A percentile compares a stretch with the other conserved stretches of the same genome.
Conservation (phyloP, 2,113 vertebrate genomes). For the Pao palembangensis region DNA sequence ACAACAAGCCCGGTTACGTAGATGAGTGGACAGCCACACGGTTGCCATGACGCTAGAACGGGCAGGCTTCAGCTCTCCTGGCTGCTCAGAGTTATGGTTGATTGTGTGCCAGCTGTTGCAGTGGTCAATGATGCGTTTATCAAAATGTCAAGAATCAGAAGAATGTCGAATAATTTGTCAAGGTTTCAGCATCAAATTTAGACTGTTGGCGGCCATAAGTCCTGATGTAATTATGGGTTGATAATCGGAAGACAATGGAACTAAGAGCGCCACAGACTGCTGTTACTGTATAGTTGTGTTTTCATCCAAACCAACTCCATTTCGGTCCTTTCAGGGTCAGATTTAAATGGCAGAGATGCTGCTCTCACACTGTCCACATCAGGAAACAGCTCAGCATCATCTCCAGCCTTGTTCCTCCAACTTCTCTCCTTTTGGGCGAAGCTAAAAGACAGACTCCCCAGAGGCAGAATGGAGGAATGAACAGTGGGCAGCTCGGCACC, state of each 20-base stretch:
- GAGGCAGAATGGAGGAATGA: slow-evolving; percentile 30
- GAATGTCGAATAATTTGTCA: too few species aligned
- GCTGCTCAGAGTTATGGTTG: slow-evolving; percentile 23
- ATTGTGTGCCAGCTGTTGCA: slow-evolving; percentile 2
- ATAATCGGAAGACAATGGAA: not conserved
- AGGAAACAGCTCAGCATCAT: slow-evolving; percentile 16
- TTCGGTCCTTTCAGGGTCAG: not conserved
- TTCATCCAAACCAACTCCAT: not conserved
- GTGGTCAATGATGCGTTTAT: not conserved
- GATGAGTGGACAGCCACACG: slow-evolving; percentile 36
- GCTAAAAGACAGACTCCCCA: slow-evolving; percentile 17
- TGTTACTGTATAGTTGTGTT: not conserved
- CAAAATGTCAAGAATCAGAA: too few species aligned
- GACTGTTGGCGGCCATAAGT: too few species aligned
- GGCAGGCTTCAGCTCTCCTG: slow-evolving; percentile 27
- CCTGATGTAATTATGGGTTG: not conserved
- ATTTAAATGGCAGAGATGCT: not conserved
- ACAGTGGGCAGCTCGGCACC: slow-evolving; percentile 11
- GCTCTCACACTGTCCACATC: slow-evolving; percentile 13
- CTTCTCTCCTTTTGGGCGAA: slow-evolving; percentile 24
- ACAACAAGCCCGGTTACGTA: slow-evolving; percentile 51
- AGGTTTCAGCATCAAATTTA: too few species aligned
- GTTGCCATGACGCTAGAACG: slow-evolving; percentile 58
- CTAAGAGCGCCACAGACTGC: not conserved
- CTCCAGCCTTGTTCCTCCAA: slow-evolving; percentile 12